Evolutionary conservation across 1,140 invertebrate genomes (phyloP).

Genomic region (Melipona quadrifasciata): DNA sequence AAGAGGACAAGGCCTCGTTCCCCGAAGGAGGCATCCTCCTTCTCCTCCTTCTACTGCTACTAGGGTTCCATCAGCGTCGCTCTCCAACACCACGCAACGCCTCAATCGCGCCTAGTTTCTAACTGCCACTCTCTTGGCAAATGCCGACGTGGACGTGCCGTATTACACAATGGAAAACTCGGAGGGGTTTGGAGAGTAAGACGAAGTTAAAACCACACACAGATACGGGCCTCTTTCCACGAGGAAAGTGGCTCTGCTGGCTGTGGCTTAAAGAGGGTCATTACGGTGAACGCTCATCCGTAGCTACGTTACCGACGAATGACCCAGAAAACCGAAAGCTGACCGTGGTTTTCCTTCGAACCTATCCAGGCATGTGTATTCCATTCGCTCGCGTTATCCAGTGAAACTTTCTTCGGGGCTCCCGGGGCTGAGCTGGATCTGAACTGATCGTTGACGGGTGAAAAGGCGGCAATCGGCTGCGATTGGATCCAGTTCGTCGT

Average conservation of each 20-base stretch:
- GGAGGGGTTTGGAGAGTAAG: neutral
- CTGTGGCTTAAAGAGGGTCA: constrained; percentile 40
- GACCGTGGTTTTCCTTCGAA: neutral
- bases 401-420: constrained; percentile 54
- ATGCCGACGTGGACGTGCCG: neutral
- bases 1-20: constrained; percentile 47
- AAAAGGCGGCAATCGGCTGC: no score
- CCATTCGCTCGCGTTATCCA: neutral
- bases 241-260: constrained; percentile 40
- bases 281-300: constrained; percentile 27
- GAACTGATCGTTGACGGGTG: no score
- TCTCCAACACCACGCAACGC: neutral
- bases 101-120: constrained; percentile 6
- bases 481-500: no score
- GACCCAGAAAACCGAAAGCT: constrained; percentile 3
- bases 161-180: neutral
- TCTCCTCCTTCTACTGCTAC: neutral
- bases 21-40: constrained; percentile 31
- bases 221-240: constrained; percentile 47
- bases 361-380: neutral
- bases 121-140: neutral
- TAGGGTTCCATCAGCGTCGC: constrained; percentile 9
- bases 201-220: constrained; percentile 43
- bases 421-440: neutral
- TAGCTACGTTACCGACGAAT: constrained; percentile 4